A percentile compares a stretch with the other conserved stretches of the same genome.
These are phyloP conservation scores for Apodemus agrarius DNA, from an alignment of 2,797 vertebrate genomes.

Conservation along the genomic window DNA sequence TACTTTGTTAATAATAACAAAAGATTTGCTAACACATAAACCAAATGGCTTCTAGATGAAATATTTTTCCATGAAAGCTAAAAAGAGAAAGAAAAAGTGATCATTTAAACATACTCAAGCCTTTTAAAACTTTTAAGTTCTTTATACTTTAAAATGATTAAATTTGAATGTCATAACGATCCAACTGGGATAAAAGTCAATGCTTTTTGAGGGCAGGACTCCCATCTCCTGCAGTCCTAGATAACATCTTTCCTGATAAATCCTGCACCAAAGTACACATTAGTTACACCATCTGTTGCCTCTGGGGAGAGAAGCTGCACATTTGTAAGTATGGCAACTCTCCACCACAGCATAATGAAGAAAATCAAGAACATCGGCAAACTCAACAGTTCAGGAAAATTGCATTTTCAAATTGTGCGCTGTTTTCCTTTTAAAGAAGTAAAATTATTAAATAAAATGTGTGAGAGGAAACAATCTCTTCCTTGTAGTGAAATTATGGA, in stretches of 20 bases:
- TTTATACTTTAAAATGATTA: constrained; percentile 41
- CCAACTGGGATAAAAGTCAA: not conserved
- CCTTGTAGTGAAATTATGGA: constrained; percentile 73
- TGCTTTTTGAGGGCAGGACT: constrained; percentile 68
- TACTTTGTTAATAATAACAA: not conserved
- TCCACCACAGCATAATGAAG: constrained; percentile 82
- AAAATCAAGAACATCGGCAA: constrained; percentile 80
- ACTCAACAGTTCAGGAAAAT: constrained; percentile 79
- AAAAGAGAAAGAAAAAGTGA: not conserved
- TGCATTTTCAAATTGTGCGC: constrained; percentile 81
- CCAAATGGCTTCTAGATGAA: constrained; percentile 7
- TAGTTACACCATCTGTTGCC: constrained; percentile 80
- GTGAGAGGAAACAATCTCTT: constrained; percentile 75
- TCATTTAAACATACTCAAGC: not conserved
- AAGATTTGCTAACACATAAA: not conserved
- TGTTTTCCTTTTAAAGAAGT: constrained; percentile 79
- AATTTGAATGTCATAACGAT: not conserved
- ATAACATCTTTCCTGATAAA: constrained; percentile 55
- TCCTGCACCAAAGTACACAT: constrained; percentile 73
- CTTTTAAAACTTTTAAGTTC: constrained; percentile 12
- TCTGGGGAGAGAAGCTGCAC: constrained; percentile 76
- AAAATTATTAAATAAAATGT: constrained; percentile 83
- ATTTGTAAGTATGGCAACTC: constrained; percentile 81
- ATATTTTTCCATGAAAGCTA: constrained; percentile 8
- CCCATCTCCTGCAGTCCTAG: not conserved